Conservation (phyloP, 2,888 invertebrate genomes). For the Timema cristinae region DNA sequence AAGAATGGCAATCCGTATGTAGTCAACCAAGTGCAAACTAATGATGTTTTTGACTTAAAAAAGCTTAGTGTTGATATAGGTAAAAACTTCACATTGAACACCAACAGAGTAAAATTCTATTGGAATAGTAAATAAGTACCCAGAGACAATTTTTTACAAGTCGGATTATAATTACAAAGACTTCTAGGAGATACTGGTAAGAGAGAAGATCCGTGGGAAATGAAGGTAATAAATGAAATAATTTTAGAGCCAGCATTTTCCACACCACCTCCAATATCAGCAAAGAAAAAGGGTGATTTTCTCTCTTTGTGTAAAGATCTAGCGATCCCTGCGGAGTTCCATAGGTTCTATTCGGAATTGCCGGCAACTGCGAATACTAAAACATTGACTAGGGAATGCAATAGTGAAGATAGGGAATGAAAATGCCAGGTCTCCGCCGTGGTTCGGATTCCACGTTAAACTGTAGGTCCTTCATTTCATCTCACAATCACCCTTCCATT, state of each 20-base stretch:
- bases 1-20: slow-evolving; percentile 1
- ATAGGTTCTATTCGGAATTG: slow-evolving; percentile 8
- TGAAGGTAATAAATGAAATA: no score
- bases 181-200: slow-evolving; percentile 2
- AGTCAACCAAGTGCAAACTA: slow-evolving; percentile 15
- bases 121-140: slow-evolving; percentile 2
- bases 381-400: no score
- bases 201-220: not conserved
- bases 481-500: no score
- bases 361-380: no score
- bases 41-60: not conserved
- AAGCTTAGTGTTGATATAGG: no score
- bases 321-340: slow-evolving; percentile 6
- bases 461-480: no score
- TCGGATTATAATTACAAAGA: not conserved
- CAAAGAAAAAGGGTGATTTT: slow-evolving; percentile 2
- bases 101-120: no score
- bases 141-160: slow-evolving; percentile 12
- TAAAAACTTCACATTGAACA: no score
- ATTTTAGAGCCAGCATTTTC: slow-evolving; percentile 11
- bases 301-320: slow-evolving; percentile 11
- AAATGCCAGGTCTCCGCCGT: no score
- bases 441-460: no score
- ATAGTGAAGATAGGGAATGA: no score
- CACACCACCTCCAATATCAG: slow-evolving; percentile 1